phyloP scores from a whole-genome alignment of 2,888 invertebrate species.

The Alitta virens region DNA sequence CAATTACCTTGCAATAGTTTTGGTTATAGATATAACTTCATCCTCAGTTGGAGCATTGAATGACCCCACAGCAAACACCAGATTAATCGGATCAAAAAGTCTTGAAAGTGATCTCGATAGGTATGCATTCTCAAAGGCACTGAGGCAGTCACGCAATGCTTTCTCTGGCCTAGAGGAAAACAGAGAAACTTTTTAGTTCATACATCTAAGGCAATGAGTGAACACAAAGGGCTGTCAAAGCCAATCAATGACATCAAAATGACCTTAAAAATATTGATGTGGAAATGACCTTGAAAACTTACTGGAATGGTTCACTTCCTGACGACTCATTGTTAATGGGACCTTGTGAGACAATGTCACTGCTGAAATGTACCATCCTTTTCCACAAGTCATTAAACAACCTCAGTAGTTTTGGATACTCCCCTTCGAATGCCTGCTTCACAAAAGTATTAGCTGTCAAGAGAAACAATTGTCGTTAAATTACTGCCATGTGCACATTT shows the following conservation, averaged over 20 bases:
- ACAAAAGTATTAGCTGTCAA: slow-evolving; percentile 59
- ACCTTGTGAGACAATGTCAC: slow-evolving; percentile 23
- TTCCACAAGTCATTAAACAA: slow-evolving; percentile 75
- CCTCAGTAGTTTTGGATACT: slow-evolving; percentile 82
- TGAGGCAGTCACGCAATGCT: slow-evolving; percentile 58
- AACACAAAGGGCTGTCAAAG: too few species aligned
- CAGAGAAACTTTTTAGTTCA: too few species aligned
- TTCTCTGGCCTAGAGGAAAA: slow-evolving; percentile 58
- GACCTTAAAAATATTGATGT: too few species aligned
- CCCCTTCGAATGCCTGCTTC: slow-evolving; percentile 81
- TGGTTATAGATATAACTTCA: slow-evolving; percentile 69
- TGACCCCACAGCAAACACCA: slow-evolving; percentile 71
- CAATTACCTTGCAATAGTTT: slow-evolving; percentile 56
- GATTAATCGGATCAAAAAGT: slow-evolving; percentile 79
- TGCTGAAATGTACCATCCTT: slow-evolving; percentile 63
- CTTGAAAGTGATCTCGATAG: slow-evolving; percentile 79
- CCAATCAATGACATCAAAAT: too few species aligned
- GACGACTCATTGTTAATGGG: too few species aligned
- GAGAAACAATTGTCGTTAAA: background rate
- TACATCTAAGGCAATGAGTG: too few species aligned
- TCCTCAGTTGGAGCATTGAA: slow-evolving; percentile 71
- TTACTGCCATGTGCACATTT: background rate
- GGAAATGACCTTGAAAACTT: too few species aligned
- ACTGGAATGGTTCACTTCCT: too few species aligned
- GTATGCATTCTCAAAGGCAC: slow-evolving; percentile 81